Evolutionary conservation across 2,888 invertebrate genomes (phyloP), one percentile per base, ranked within the genome.

Genomic region (Crepidodera aurea): DNA sequence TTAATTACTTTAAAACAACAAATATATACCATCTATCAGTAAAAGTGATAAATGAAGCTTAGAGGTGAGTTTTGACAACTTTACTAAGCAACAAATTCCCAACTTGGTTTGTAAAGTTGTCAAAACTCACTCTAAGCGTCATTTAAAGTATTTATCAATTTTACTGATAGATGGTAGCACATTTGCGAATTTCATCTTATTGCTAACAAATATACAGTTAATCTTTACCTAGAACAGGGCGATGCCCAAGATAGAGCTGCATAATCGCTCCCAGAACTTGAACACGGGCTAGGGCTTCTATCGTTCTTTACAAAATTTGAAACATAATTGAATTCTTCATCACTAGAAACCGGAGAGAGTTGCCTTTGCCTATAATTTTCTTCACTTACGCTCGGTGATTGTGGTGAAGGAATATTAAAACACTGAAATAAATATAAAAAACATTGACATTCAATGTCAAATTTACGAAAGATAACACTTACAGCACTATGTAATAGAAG

Each of bases 251-350:
- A 70, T 4, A 72, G 69, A 39, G 65, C 60, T 4, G 67, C 63
- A 22, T 65, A 50, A 44, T 69, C 72, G 10, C 73, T 72, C n/a
- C 72, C 73, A n/a, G 70, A 69, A 62, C 74, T 73, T 18, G 73
- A 72, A 60, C 72, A 65, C 1, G 74, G 72, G 51, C 73, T 74
- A 5, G 71, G 71, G 13, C 68, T 66, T 22, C 73, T 57, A 3
- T 64, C 65, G 51, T 39, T 59, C 18, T 40, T 64, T 25, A 15
- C 27, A 56, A 40, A 13, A 39, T 10, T 29, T 15, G 22, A 42
- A 27, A 62, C 37, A 29, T 56, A 50, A 40, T 54, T 62, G 19
- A 50, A 50, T 48, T 75, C 75, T 4, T 75, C 74, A 56, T 75
- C 75, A 48, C 68, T 70, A 4, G 67, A 64, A 6, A 53, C 32